Conservation (phyloP, 2,113 vertebrate genomes). For the Muscicapa adusta region DNA sequence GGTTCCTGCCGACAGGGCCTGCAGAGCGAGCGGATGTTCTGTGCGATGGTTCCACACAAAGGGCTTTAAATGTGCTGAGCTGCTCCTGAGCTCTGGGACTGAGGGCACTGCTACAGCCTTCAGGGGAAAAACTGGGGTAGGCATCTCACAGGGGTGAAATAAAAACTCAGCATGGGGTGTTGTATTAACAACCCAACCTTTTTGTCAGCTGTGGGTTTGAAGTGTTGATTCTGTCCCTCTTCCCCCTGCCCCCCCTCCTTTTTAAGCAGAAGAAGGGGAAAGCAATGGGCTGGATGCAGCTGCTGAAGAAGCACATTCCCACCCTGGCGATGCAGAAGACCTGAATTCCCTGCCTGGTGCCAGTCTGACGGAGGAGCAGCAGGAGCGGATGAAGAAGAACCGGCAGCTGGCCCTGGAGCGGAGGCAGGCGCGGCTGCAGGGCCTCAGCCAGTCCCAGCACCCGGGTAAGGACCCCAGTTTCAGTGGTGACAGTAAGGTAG, state of each 20-base stretch:
- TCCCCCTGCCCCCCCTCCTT: background rate
- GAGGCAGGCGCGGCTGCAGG: constrained; percentile 76
- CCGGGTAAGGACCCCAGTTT: background rate
- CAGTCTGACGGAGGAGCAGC: constrained; percentile 83
- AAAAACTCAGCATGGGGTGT: background rate
- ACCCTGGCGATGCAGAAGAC: background rate
- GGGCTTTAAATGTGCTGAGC: rapidly evolving
- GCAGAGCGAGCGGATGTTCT: constrained; percentile 81
- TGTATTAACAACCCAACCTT: background rate
- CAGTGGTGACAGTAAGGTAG: background rate
- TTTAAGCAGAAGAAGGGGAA: constrained; percentile 34
- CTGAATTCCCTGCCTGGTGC: constrained; percentile 5
- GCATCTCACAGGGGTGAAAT: background rate
- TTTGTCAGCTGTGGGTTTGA: background rate
- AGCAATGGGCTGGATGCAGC: background rate
- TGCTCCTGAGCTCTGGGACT: rapidly evolving
- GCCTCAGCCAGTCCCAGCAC: constrained; percentile 50
- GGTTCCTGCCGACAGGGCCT: constrained; percentile 96
- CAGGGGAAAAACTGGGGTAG: too few species aligned
- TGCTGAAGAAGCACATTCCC: constrained; percentile 33
- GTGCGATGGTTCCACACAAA: constrained; percentile 95
- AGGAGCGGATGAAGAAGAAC: constrained; percentile 82
- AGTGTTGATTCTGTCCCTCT: background rate
- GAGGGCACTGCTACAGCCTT: background rate
- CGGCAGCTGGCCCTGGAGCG: constrained; percentile 84